These are phyloP conservation scores for Drosophila histrio DNA, from an alignment of 2,888 invertebrate species.

Conservation along the genomic window DNA sequence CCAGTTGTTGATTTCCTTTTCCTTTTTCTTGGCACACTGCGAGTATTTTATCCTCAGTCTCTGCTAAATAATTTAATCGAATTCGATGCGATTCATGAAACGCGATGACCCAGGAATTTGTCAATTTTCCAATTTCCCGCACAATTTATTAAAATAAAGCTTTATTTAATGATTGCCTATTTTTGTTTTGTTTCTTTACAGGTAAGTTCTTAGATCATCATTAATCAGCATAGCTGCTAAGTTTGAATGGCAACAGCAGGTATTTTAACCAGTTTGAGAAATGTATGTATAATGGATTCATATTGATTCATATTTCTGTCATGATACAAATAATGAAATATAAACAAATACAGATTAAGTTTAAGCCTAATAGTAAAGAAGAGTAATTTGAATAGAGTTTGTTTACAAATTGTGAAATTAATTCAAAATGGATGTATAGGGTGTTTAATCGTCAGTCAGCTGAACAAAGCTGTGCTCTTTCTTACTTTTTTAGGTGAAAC, in stretches of 20 bases:
- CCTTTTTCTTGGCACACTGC: neutral
- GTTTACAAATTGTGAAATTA: too few species aligned
- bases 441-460: too few species aligned
- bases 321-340: neutral
- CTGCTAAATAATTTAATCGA: conserved; percentile 6
- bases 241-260: neutral
- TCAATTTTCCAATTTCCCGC: neutral
- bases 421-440: too few species aligned
- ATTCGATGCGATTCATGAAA: neutral
- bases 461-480: too few species aligned
- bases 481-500: too few species aligned
- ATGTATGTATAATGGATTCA: neutral
- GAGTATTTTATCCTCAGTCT: neutral
- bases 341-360: neutral
- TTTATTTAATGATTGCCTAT: conserved; percentile 14
- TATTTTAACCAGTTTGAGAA: neutral
- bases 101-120: conserved; percentile 7
- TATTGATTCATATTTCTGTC: neutral
- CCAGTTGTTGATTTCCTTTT: conserved; percentile 19
- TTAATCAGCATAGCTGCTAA: neutral
- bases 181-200: conserved; percentile 35
- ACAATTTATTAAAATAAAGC: conserved; percentile 7
- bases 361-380: too few species aligned
- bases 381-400: too few species aligned
- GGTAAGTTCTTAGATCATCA: conserved; percentile 38